These are phyloP conservation scores for Crocodylus rhombifer DNA, from an alignment of 2,797 vertebrate genomes.

Conservation along the genomic window DNA sequence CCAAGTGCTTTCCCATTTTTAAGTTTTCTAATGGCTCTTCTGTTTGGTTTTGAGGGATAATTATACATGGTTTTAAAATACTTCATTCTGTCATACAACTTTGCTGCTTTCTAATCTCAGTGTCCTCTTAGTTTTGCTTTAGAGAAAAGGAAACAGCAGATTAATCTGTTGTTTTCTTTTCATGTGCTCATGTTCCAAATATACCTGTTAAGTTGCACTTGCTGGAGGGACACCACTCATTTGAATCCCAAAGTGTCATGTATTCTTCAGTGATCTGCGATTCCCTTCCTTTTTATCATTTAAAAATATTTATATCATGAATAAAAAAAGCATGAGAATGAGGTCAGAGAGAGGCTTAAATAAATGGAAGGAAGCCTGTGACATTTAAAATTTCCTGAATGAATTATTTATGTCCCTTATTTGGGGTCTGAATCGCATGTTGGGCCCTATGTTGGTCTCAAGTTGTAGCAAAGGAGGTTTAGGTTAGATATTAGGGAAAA, in stretches of 20 bases:
- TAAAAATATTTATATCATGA: background rate
- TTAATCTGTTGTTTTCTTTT: background rate
- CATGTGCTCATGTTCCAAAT: background rate
- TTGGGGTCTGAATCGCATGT: background rate
- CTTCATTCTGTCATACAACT: background rate
- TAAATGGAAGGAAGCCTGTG: background rate
- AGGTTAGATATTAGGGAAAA: too few relatives aligned
- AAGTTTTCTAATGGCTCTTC: background rate
- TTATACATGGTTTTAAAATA: constrained; percentile 16
- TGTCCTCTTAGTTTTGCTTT: background rate
- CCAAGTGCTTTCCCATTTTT: background rate
- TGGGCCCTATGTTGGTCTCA: background rate
- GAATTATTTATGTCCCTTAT: background rate
- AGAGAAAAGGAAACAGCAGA: background rate
- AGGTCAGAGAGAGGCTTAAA: background rate
- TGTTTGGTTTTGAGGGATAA: background rate
- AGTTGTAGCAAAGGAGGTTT: too few relatives aligned
- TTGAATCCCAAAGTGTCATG: background rate
- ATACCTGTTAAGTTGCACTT: background rate
- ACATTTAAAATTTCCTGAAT: background rate
- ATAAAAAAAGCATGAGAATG: background rate
- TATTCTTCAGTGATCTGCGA: too few relatives aligned
- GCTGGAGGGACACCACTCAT: background rate
- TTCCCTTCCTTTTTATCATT: background rate
- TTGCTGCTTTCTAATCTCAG: background rate